phyloP scores from a whole-genome alignment of 2,113 vertebrate species.

The Psilopsiagon aymara region DNA sequence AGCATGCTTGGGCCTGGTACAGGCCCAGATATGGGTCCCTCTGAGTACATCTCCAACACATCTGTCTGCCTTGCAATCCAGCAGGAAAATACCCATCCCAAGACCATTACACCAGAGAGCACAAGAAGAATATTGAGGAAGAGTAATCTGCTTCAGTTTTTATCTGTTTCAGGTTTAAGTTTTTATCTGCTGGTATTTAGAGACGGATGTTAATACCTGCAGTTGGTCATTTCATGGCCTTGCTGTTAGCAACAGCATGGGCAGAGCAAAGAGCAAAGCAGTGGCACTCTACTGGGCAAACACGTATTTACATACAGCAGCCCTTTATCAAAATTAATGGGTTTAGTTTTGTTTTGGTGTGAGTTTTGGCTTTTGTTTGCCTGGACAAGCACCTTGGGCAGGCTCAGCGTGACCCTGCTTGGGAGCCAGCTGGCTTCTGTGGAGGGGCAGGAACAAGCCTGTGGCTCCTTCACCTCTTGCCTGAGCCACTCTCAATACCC shows the following conservation, averaged over 20 bases:
- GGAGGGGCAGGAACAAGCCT: background rate
- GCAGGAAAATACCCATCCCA: background rate
- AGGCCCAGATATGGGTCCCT: fast-evolving
- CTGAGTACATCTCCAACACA: background rate
- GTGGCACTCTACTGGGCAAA: fast-evolving
- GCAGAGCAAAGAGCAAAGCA: background rate
- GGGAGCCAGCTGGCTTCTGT: background rate
- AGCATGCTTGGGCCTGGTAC: fast-evolving
- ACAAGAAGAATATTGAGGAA: too few species aligned
- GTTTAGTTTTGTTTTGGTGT: background rate
- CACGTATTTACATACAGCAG: too few species aligned
- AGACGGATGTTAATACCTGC: fast-evolving
- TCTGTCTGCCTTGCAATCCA: background rate
- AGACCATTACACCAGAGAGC: background rate
- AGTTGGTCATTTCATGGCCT: fast-evolving
- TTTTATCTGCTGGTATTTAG: background rate
- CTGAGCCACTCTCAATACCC: too few species aligned
- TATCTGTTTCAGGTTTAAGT: background rate
- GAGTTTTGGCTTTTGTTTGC: background rate
- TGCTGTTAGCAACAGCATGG: fast-evolving
- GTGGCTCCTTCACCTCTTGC: fast-evolving
- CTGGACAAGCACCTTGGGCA: background rate
- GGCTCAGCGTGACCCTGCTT: fast-evolving
- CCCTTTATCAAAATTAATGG: fast-evolving
- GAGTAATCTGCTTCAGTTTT: background rate